These are phyloP conservation scores for Aphis gossypii DNA, from an alignment of 1,140 invertebrate genomes.

Conservation along the genomic window DNA sequence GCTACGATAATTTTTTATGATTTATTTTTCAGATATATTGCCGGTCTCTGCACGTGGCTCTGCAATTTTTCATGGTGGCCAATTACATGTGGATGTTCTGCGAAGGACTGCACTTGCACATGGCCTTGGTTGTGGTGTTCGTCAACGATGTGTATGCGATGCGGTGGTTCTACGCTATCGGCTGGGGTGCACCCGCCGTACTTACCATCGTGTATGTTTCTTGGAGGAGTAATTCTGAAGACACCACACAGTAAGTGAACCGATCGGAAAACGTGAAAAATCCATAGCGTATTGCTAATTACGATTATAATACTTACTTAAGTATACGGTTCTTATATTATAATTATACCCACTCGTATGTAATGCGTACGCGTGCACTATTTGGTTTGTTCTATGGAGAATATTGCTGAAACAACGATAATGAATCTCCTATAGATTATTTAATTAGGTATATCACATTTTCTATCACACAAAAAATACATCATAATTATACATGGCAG, in stretches of 20 bases:
- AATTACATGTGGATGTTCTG: constrained; percentile 72
- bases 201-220: constrained; percentile 64
- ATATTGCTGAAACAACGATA: not conserved
- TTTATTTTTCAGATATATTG: constrained; percentile 65
- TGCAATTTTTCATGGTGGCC: constrained; percentile 70
- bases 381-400: not conserved
- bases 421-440: not conserved
- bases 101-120: constrained; percentile 70
- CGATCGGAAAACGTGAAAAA: not conserved
- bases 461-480: not conserved
- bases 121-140: constrained; percentile 69
- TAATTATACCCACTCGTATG: not conserved
- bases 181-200: constrained; percentile 67
- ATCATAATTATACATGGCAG: not conserved
- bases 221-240: constrained; percentile 62
- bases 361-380: not conserved
- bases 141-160: constrained; percentile 68
- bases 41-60: constrained; percentile 67
- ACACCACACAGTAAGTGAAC: constrained; percentile 62
- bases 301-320: too few relatives aligned
- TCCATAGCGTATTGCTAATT: too few relatives aligned
- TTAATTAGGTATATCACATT: not conserved
- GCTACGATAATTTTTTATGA: not conserved
- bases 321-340: too few relatives aligned
- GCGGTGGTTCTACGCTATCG: constrained; percentile 68